Conservation (phyloP, 1,140 invertebrate species). For the Formica exsecta region DNA sequence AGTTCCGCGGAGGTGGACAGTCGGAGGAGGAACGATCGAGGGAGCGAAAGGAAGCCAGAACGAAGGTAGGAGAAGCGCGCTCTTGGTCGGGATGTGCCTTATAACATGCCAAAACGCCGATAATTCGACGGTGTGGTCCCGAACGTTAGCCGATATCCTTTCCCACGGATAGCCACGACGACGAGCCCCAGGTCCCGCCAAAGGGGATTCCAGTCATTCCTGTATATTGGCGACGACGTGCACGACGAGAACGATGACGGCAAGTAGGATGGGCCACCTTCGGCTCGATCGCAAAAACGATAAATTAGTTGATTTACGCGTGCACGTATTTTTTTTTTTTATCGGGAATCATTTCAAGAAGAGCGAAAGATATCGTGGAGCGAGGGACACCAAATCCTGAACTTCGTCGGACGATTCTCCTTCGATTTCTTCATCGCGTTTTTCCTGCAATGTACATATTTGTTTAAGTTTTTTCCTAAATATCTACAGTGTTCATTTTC, state of each 20-base stretch:
- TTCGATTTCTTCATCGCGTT: not conserved
- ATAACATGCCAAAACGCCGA: slow-evolving; percentile 87
- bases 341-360: slow-evolving; percentile 78
- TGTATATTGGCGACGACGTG: slow-evolving; percentile 54
- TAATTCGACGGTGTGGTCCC: slow-evolving; percentile 86
- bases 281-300: slow-evolving; percentile 83
- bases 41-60: slow-evolving; percentile 26
- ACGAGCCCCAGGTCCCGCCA: slow-evolving; percentile 77
- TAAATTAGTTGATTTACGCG: slow-evolving; percentile 86
- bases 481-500: not conserved
- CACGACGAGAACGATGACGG: slow-evolving; percentile 47
- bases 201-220: slow-evolving; percentile 84
- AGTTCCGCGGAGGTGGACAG: slow-evolving; percentile 44
- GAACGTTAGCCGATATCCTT: slow-evolving; percentile 82
- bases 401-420: not conserved
- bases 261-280: slow-evolving; percentile 48
- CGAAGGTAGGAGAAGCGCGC: slow-evolving; percentile 54
- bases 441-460: not conserved
- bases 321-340: slow-evolving; percentile 73
- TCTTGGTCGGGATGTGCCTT: slow-evolving; percentile 74
- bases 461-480: not conserved
- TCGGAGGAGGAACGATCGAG: slow-evolving; percentile 27
- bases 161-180: slow-evolving; percentile 82
- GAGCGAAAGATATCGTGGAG: slow-evolving; percentile 51
- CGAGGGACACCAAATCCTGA: not conserved